Base-by-base conservation (phyloP, 2,797 vertebrate genomes). In the Nannoperca australis region DNA sequence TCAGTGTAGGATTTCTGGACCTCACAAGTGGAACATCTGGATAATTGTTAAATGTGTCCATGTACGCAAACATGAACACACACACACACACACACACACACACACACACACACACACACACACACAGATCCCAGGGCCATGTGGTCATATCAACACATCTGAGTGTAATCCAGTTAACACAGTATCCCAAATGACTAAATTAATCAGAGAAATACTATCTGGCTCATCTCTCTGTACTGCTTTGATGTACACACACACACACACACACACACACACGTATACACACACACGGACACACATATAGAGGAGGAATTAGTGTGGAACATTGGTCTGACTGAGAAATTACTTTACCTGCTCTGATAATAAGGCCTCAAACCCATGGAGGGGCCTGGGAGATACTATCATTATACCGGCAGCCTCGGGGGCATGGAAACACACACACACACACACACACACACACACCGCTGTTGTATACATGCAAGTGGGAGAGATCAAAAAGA, bases 331-430 rank as follows among this genome's bases (percentile, higher is more conserved):
- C 96, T 93, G 95, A 96, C 95, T 95, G 96, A 86, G 85, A 97
- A 98, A 97, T 97, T 96, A 96, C 96, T 97, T 97, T 96, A 95
- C 95, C 96, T 97, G 95, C 96, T 96, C 96, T 93, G 96, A 97
- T 97, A 97, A 97, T 97, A 96, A 95, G 93, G 95, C 88, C 85
- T 96, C 95, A 97, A 97, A 96, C 96, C 96, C 96, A 95, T 95
- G 95, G 95, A 96, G 96, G 95, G 79, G 96, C 96, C 95, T 96
- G 94, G 95, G 96, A 97, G 97, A 97, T 97, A 94, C 95, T 94
- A 97, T 97, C 97, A 95, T 95, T 92, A 93, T 91, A 93, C 51
- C 42, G n/a, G 82, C 76, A 94, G 90, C 96, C 95, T 90, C 88
- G 92, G 94, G 86, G 88, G 78, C 55, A 40, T 30, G 40, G 54